These are phyloP conservation scores for Emydocephalus ijimae DNA, from an alignment of 2,113 vertebrate genomes.

Conservation along the genomic window DNA sequence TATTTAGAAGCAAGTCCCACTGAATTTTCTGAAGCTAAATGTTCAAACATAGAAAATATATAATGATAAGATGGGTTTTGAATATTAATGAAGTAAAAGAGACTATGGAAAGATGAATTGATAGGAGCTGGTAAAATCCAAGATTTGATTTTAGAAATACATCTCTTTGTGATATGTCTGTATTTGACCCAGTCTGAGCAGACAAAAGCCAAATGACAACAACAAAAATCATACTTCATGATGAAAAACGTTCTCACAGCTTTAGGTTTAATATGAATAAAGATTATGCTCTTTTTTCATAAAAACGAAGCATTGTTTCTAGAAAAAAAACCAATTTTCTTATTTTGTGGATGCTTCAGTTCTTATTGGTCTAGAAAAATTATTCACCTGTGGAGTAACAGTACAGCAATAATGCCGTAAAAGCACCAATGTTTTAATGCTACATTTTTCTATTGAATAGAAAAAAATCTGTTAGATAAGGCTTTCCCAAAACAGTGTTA, in stretches of 20 bases:
- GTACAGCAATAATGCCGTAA: neutral
- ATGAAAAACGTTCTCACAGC: neutral
- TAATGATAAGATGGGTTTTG: neutral
- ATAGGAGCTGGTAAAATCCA: neutral
- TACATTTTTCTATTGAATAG: neutral
- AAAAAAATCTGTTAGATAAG: neutral
- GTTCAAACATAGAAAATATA: neutral
- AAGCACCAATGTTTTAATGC: neutral
- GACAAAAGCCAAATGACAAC: neutral
- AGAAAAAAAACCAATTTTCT: neutral
- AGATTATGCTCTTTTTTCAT: neutral
- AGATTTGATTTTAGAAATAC: neutral
- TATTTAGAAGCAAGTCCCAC: neutral
- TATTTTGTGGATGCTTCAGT: neutral
- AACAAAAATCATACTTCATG: neutral
- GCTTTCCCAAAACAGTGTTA: constrained; percentile 15
- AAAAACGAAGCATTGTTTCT: neutral
- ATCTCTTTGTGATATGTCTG: neutral
- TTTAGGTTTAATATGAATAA: neutral
- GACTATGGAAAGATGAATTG: neutral
- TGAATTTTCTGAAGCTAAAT: neutral
- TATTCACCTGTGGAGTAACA: neutral
- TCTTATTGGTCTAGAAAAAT: neutral
- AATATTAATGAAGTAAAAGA: neutral
- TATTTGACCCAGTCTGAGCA: neutral